Conservation (phyloP, 2,888 invertebrate genomes). For the Drosophila quasianomalipes region DNA sequence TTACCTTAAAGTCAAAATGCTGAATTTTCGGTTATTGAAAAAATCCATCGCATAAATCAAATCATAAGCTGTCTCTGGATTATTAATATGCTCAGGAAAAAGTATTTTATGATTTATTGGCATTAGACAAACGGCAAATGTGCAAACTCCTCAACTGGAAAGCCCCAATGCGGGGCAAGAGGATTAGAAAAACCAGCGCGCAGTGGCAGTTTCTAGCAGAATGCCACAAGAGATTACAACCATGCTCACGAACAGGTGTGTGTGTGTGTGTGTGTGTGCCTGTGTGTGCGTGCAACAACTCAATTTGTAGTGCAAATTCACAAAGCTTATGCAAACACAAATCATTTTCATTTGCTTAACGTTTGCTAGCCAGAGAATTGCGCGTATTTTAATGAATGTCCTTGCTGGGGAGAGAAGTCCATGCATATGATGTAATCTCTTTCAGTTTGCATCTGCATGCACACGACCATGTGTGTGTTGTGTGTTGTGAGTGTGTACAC, state of each 20-base stretch:
- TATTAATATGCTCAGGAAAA: slow-evolving; percentile 67
- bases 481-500: neutral
- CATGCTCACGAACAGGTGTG: slow-evolving; percentile 23
- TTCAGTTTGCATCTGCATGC: slow-evolving; percentile 3
- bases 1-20: slow-evolving; percentile 28
- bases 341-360: slow-evolving; percentile 52
- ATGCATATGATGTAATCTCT: slow-evolving; percentile 48
- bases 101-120: slow-evolving; percentile 67
- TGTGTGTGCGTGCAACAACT: slow-evolving; percentile 60
- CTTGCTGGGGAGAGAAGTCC: slow-evolving; percentile 21
- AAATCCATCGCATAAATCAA: slow-evolving; percentile 62
- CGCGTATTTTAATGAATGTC: slow-evolving; percentile 55
- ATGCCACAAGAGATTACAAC: slow-evolving; percentile 54
- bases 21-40: slow-evolving; percentile 40
- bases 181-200: slow-evolving; percentile 23
- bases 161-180: neutral
- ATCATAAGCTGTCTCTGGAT: slow-evolving; percentile 65
- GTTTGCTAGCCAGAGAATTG: slow-evolving; percentile 8
- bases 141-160: slow-evolving; percentile 9
- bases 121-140: slow-evolving; percentile 51
- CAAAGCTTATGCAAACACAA: slow-evolving; percentile 61
- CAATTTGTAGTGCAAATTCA: slow-evolving; percentile 73
- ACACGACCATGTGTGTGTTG: neutral
- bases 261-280: slow-evolving; percentile 26
- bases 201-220: slow-evolving; percentile 5